Percentiles rank a stretch among this genome's conserved stretches.
Conservation (phyloP, 2,888 invertebrate species). For the Ceriagrion tenellum region DNA sequence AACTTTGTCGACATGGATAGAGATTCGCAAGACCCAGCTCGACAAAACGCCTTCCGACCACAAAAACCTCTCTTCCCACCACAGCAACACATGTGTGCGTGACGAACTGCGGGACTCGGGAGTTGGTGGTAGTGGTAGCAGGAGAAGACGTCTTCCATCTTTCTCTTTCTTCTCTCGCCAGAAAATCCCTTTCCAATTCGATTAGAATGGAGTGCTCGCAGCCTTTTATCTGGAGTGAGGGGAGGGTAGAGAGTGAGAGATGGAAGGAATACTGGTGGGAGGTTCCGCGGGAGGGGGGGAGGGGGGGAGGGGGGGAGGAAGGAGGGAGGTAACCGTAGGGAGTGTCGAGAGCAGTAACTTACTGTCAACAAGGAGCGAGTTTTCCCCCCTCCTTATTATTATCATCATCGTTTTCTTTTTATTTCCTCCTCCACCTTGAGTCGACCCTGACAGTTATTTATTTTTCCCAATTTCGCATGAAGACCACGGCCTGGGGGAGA, state of each 20-base stretch:
- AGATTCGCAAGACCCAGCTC: not conserved
- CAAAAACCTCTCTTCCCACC: not conserved
- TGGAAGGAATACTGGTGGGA: not conserved
- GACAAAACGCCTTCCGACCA: not conserved
- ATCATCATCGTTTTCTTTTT: no score
- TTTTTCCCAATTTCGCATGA: conserved; percentile 48
- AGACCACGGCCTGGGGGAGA: not conserved
- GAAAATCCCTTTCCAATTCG: conserved; percentile 61
- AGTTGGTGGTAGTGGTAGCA: not conserved
- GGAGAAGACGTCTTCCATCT: not conserved
- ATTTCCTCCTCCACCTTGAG: not conserved
- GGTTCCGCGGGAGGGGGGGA: not conserved
- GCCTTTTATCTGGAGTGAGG: conserved; percentile 41
- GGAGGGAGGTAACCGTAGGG: not conserved
- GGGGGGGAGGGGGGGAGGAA: not conserved
- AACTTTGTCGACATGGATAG: not conserved
- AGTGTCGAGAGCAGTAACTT: conserved; percentile 49
- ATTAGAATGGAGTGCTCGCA: conserved; percentile 65
- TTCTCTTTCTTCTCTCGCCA: not conserved
- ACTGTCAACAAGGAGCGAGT: conserved; percentile 30
- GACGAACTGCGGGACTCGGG: not conserved
- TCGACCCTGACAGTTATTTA: conserved; percentile 37
- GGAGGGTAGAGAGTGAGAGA: not conserved
- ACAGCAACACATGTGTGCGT: not conserved
- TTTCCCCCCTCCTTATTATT: not conserved